A percentile compares a stretch with the other conserved stretches of the same genome.
phyloP scores from a whole-genome alignment of 2,113 vertebrate species.

The Boulengeromyrus knoepffleri region DNA sequence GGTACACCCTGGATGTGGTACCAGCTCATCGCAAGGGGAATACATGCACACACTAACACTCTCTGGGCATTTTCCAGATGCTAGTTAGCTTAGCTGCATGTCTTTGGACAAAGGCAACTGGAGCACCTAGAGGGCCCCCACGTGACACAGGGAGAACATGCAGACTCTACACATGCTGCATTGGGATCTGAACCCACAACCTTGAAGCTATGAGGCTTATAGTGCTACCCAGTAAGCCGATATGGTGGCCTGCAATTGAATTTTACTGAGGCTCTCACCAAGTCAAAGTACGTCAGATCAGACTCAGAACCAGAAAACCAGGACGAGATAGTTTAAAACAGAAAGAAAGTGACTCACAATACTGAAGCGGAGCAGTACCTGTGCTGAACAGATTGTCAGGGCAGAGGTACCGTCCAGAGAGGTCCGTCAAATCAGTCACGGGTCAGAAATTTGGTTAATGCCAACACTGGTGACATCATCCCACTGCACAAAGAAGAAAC shows the following conservation, averaged over 20 bases:
- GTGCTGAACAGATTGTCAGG: neutral
- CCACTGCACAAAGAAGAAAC: neutral
- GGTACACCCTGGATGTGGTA: neutral
- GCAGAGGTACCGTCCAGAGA: neutral
- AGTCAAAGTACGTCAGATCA: neutral
- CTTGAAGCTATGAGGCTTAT: neutral
- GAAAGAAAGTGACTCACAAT: neutral
- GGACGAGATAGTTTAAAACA: neutral
- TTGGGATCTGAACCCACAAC: neutral
- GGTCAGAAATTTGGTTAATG: neutral
- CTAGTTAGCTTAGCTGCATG: no score
- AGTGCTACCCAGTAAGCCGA: neutral
- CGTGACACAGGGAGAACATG: neutral
- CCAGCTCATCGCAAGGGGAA: neutral
- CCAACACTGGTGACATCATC: neutral
- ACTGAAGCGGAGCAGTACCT: neutral
- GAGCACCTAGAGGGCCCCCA: neutral
- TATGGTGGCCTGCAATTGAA: neutral
- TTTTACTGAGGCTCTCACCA: neutral
- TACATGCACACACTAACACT: no score
- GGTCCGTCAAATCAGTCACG: neutral
- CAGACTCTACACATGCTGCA: neutral
- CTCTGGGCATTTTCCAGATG: no score
- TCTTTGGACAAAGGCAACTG: neutral
- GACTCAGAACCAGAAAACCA: neutral